Conservation (phyloP, 1,140 invertebrate genomes). For the Lepidurus couesii region DNA sequence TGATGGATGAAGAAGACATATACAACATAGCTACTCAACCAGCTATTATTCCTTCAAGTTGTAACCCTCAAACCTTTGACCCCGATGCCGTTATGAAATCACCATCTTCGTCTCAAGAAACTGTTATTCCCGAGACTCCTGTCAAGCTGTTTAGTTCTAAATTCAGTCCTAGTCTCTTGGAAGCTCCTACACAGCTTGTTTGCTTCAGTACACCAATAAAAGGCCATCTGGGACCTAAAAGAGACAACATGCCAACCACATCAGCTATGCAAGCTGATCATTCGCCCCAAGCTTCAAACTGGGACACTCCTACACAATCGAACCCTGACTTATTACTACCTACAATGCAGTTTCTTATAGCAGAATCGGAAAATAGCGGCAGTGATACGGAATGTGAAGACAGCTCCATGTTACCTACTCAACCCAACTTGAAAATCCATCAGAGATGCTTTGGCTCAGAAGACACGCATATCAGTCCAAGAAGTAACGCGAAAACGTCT, state of each 20-base stretch:
- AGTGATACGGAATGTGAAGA: background rate
- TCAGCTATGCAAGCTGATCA: background rate
- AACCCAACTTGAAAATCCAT: background rate
- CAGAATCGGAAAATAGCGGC: background rate
- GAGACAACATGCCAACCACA: background rate
- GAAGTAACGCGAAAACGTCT: too few species aligned
- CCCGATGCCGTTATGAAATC: background rate
- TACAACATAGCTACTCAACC: background rate
- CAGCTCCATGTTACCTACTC: background rate
- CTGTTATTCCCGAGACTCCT: background rate
- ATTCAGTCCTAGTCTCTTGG: background rate
- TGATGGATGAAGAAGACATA: constrained; percentile 2
- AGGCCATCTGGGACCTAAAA: background rate
- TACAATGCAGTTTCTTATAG: background rate
- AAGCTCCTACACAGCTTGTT: background rate
- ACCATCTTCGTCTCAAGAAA: background rate
- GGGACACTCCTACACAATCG: background rate
- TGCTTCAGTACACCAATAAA: background rate
- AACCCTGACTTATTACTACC: background rate
- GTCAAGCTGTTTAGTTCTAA: background rate
- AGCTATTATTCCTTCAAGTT: background rate
- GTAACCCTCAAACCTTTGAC: background rate
- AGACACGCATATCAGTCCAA: background rate
- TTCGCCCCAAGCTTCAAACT: background rate
- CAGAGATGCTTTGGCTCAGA: background rate